Evolutionary conservation across 2,888 invertebrate genomes (phyloP), one percentile per base, ranked within the genome.

Genomic region (Aleiodes testaceus): DNA sequence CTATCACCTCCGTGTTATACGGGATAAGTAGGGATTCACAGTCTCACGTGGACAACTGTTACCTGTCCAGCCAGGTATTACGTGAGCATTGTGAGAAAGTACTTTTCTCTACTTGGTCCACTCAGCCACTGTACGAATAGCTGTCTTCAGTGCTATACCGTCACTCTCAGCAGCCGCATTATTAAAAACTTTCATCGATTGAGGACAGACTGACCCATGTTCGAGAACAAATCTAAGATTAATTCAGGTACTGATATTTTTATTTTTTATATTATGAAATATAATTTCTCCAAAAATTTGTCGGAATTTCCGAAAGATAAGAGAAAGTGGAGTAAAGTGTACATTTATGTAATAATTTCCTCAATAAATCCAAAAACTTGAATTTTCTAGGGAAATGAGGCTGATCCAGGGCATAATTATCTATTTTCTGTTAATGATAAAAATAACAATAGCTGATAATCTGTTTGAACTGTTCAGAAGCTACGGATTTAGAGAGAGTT

Each of bases 11-110:
- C 11, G 22, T 6, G 9, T 36, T 22, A 20, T 36, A 12, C 12
- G 2, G 12, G 2, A 26, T 20, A 22, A 50, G 52, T 36, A 66
- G 36, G 66, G 52, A 50, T 52, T 42, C 4, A 44, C 50, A 12
- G 16, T 44, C 36, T 36, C 22, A 30, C 18, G 22, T 49, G 50
- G 18, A 44, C 50, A 42, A 59, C 26, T 14, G 59, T 59, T 59
- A 59, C 59, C 59, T 36, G 50, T 64, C 69, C 45, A 2, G 64
- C 65, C 49, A 68, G 64, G 77, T 80, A 80, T 85, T 85, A 84
- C 81, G 80, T 81, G 79, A 82, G 75, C 80, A 63, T 64, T 72
- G 70, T 78, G 84, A 82, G 85, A 84, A 85, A 85, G 85, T 61
- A 80, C 80, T 83, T 85, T 85, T 85, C 85, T 83, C 81, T 70